These are phyloP conservation scores for Eurystomus gularis DNA, from an alignment of 2,113 vertebrate species.

Conservation along the genomic window DNA sequence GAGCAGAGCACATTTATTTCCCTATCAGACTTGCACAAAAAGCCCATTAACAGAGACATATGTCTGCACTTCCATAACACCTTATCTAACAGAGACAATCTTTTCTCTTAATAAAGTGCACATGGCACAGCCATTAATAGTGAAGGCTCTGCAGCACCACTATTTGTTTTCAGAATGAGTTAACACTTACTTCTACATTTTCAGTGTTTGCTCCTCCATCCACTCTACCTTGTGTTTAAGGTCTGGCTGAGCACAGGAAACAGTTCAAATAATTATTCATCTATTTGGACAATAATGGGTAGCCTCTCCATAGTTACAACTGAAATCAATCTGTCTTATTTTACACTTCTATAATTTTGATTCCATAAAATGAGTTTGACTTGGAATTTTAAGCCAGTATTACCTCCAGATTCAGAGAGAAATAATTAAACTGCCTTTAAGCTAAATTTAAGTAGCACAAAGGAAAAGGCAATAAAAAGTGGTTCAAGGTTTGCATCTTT, in stretches of 20 bases:
- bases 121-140: slow-evolving; percentile 26
- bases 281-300: background rate
- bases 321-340: background rate
- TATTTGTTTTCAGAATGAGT: slow-evolving; percentile 55
- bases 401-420: background rate
- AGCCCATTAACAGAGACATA: slow-evolving; percentile 34
- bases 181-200: slow-evolving; percentile 32
- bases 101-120: slow-evolving; percentile 33
- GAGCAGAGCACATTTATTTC: background rate
- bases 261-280: slow-evolving; percentile 16
- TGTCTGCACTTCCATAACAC: slow-evolving; percentile 13
- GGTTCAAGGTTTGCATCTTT: background rate
- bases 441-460: slow-evolving; percentile 30
- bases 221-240: background rate
- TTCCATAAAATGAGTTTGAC: background rate
- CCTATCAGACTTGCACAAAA: background rate
- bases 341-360: background rate
- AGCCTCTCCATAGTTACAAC: background rate
- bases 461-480: background rate
- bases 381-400: background rate
- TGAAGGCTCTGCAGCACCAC: background rate
- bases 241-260: slow-evolving; percentile 22
- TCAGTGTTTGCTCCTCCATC: slow-evolving; percentile 29
- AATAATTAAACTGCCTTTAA: slow-evolving; percentile 40
- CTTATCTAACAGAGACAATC: slow-evolving; percentile 52